Base-by-base conservation (phyloP, 2,113 vertebrate genomes). In the Dipodomys merriami region DNA sequence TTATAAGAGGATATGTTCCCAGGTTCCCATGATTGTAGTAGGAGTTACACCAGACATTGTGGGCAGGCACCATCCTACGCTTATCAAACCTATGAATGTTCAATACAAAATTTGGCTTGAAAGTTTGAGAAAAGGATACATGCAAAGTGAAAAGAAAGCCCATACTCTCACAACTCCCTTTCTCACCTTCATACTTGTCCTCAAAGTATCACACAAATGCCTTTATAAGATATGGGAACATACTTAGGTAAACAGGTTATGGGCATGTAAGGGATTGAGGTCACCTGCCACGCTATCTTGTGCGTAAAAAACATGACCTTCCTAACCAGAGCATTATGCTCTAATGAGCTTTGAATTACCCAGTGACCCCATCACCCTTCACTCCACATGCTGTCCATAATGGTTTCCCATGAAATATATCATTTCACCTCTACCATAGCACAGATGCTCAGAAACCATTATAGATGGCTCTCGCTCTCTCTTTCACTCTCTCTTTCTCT, bases 281-380 rank as follows among this genome's bases (percentile, higher is more conserved):
- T 84, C 1, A 0, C 27, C 44, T 15, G 20, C 20, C 25, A 20
- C 0, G 4, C 78, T 18, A 57, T n/a, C 82, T 84, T 30, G 0
- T 67, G 30, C 39, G 1, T 49, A 76, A 73, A 67, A 30, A 29
- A 64, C 22, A 13, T 20, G 78, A 83, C 94, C 83, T 88, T 87
- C 71, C 49, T 79, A 13, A 27, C 30, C 44, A 27, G 67, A 73
- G 12, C 83, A 65, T 76, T 76, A 15, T 7, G 67, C 35, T 85
- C 44, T 92, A 49, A 95, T 64, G 90, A 86, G 65, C 79, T 94
- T 69, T 80, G 77, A 77, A 95, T 88, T 86, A 39, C 90, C 73
- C 83, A n/a, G 30, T 11, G 71, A 86, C 88, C 71, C 78, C 13
- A 33, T 25, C 0, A 6, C 82, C 83, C 83, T 90, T 90, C 93